phyloP scores from a whole-genome alignment of 1,140 invertebrate genomes.

The Cotesia typhae region DNA sequence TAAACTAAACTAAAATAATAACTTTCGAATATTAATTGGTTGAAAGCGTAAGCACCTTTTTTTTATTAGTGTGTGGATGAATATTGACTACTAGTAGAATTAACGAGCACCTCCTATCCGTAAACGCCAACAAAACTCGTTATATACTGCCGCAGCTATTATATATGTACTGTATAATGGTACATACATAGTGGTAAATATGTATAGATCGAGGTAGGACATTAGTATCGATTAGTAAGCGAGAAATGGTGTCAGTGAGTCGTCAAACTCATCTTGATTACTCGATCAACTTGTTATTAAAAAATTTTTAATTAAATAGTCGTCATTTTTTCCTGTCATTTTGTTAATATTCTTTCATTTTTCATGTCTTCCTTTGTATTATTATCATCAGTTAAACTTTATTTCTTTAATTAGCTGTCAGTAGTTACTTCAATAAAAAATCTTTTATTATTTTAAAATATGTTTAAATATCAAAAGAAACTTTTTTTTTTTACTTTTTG shows the following conservation, averaged over 20 bases:
- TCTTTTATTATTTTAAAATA: no score
- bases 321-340: background rate
- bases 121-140: no score
- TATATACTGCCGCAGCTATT: no score
- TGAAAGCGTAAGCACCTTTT: background rate
- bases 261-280: conserved; percentile 7
- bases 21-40: conserved; percentile 9
- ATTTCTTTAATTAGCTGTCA: background rate
- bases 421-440: no score
- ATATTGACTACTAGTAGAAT: background rate
- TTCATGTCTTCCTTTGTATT: background rate
- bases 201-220: conserved; percentile 10
- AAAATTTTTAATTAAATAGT: background rate
- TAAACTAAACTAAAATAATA: background rate
- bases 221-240: conserved; percentile 33
- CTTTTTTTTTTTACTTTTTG: no score
- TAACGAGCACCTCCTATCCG: no score
- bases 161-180: no score
- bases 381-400: background rate
- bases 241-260: conserved; percentile 27
- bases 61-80: background rate
- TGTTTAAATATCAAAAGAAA: no score
- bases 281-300: background rate
- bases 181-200: no score
- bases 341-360: background rate